These are phyloP conservation scores for Drosophila austrosaltans DNA, from an alignment of 2,888 invertebrate genomes.

Conservation along the genomic window DNA sequence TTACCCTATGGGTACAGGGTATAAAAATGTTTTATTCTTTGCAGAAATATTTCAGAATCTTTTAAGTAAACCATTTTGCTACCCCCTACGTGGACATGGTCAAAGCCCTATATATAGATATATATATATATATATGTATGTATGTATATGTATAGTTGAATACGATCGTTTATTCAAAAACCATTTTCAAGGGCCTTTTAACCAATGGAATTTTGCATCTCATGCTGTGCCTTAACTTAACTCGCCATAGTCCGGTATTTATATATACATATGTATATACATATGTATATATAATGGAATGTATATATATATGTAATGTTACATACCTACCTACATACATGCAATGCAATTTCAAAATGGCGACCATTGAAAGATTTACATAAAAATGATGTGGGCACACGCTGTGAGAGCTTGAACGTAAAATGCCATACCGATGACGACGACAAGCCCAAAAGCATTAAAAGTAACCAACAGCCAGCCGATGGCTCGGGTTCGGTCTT, in stretches of 20 bases:
- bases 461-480: conserved; percentile 10
- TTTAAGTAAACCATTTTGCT: neutral
- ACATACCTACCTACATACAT: conserved; percentile 1
- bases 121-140: neutral
- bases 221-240: conserved; percentile 51
- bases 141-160: neutral
- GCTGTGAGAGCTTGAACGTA: conserved; percentile 17
- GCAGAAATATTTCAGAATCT: too few relatives aligned
- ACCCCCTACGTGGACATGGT: conserved; percentile 4
- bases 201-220: conserved; percentile 56
- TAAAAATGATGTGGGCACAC: conserved; percentile 21
- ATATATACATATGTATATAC: neutral
- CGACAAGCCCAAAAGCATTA: conserved; percentile 16
- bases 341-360: conserved; percentile 35
- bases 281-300: neutral
- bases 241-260: conserved; percentile 18
- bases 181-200: conserved; percentile 17
- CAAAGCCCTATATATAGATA: neutral
- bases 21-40: too few relatives aligned
- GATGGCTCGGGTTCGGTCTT: conserved; percentile 29
- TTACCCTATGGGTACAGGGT: too few relatives aligned
- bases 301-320: neutral
- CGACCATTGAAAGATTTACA: conserved; percentile 22
- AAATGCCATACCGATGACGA: conserved; percentile 55
- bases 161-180: neutral